phyloP scores from a whole-genome alignment of 2,888 invertebrate species.

The Lepetodrilus schrolli region DNA sequence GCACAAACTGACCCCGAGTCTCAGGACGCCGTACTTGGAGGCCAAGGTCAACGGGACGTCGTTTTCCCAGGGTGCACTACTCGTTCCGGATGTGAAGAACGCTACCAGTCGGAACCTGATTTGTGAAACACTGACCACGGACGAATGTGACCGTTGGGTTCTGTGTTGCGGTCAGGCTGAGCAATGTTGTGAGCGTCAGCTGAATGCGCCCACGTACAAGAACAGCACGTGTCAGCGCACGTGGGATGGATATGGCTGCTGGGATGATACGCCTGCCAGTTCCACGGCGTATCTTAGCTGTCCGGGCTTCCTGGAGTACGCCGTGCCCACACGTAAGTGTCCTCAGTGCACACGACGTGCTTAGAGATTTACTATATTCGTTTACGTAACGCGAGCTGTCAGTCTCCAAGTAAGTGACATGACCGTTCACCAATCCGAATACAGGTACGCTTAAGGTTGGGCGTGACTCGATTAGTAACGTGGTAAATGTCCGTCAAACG shows the following conservation, averaged over 20 bases:
- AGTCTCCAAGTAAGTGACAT: too few relatives aligned
- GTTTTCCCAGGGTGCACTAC: constrained; percentile 30
- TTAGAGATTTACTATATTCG: neutral
- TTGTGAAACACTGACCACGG: constrained; percentile 49
- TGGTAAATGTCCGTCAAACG: too few relatives aligned
- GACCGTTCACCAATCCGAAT: too few relatives aligned
- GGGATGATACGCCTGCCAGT: constrained; percentile 54
- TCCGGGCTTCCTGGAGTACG: constrained; percentile 54
- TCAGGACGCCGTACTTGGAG: constrained; percentile 29
- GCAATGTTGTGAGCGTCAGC: constrained; percentile 53
- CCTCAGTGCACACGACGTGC: neutral
- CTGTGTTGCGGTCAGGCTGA: constrained; percentile 54
- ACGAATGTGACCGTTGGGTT: constrained; percentile 56
- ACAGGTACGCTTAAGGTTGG: too few relatives aligned
- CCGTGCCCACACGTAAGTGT: constrained; percentile 53
- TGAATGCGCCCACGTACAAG: constrained; percentile 24
- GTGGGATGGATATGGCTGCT: constrained; percentile 68
- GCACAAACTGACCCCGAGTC: constrained; percentile 32
- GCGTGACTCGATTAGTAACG: too few relatives aligned
- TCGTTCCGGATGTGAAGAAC: constrained; percentile 46
- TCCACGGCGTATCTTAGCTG: constrained; percentile 47
- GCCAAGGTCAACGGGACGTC: constrained; percentile 38
- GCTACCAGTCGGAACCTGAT: constrained; percentile 35
- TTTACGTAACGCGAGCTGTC: too few relatives aligned
- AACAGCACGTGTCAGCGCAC: constrained; percentile 57